Base-by-base conservation (phyloP, 2,797 vertebrate species). In the Zenarchopterus dispar region DNA sequence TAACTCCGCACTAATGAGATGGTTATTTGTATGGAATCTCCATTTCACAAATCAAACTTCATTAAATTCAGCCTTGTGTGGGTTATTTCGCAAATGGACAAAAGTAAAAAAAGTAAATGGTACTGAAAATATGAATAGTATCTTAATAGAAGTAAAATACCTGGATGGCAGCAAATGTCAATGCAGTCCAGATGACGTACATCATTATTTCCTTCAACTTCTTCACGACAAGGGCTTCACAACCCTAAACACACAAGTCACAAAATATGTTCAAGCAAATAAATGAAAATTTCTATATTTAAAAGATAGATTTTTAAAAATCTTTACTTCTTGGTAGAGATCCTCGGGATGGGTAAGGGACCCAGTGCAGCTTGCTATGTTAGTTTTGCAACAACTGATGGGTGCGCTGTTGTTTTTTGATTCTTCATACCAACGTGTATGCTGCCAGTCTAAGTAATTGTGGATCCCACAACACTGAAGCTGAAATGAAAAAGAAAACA, bases 171-270 rank as follows among this genome's bases (percentile, higher is more conserved):
- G 97, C 96, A 89, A 99, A 99, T 4, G 93, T 96, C 87, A 98
- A 70, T 0, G 96, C 96, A 42, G 96, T 95, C 94, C 95, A 97
- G 89, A 99, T 97, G 64, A 98, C 96, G 41, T 96, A 97, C 96
- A 99, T 98, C 96, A 99, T 97, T 63, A 99, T 98, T 84, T 99
- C 96, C 59, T 97, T 96, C 43, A 98, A 84, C 70, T 96, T 98
- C 89, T 97, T 96, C 72, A 98, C 97, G 70, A 99, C 96, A 17
- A 98, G 88, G 73, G 91, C 96, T 81, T 98, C 94, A 82, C 97
- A 98, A 0, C 97, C 97, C 97, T 99, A 79, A 4, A 78, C 11
- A 33, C 22, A 56, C n/a, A 62, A 19, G 23, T 15, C 13, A 15
- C 9, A 47, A 19, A 23, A 46, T 28, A 49, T 4, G 15, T 53